Percentiles rank a stretch among this genome's conserved stretches.
Conservation (phyloP, 2,113 vertebrate genomes). For the Hydrochoerus hydrochaeris region DNA sequence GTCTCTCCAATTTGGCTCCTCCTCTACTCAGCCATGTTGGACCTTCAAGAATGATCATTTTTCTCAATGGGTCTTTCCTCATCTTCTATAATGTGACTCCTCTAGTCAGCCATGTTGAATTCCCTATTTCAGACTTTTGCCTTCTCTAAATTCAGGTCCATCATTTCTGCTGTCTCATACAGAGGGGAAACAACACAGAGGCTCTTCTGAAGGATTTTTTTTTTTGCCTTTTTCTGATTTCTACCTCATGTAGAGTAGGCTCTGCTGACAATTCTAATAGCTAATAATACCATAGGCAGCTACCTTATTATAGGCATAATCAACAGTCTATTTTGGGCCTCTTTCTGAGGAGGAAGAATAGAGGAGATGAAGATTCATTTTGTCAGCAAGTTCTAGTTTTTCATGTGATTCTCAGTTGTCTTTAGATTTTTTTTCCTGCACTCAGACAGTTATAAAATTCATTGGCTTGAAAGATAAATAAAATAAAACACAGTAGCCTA, state of each 20-base stretch:
- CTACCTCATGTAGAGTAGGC: neutral
- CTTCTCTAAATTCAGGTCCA: neutral
- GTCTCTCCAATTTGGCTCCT: neutral
- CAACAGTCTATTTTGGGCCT: constrained; percentile 24
- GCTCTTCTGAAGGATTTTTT: neutral
- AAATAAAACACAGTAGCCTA: constrained; percentile 73
- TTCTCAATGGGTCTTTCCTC: neutral
- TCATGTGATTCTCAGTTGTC: constrained; percentile 65
- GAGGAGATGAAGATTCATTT: constrained; percentile 63
- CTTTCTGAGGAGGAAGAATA: neutral
- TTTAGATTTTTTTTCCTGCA: constrained; percentile 55
- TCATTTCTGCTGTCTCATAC: neutral
- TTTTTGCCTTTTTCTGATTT: neutral
- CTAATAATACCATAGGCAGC: neutral
- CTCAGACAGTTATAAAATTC: constrained; percentile 75
- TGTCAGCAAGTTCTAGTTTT: constrained; percentile 66
- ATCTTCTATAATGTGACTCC: neutral
- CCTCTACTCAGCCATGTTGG: neutral
- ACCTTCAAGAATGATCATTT: neutral
- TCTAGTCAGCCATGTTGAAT: neutral
- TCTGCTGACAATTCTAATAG: neutral
- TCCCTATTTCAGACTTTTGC: neutral
- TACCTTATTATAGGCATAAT: neutral
- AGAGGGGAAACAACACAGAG: neutral
- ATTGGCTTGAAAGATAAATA: constrained; percentile 75